These are phyloP conservation scores for Columbina picui DNA, from an alignment of 2,113 vertebrate genomes.

Conservation along the genomic window DNA sequence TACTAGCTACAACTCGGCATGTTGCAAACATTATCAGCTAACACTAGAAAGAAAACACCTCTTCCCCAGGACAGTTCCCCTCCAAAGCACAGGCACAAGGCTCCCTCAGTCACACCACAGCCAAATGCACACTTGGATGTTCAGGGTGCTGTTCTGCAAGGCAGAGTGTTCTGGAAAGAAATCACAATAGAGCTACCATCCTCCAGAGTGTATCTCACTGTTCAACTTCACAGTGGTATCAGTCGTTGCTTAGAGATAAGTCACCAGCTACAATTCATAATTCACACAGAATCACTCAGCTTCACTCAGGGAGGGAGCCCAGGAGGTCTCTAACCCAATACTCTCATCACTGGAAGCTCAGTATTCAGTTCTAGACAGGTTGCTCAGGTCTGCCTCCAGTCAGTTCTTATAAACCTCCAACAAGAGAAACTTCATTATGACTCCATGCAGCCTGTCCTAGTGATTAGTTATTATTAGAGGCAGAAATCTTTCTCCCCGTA, in stretches of 20 bases:
- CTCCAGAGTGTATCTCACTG: background rate
- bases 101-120: background rate
- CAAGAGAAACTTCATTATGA: background rate
- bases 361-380: background rate
- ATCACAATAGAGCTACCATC: background rate
- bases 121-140: background rate
- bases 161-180: background rate
- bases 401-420: background rate
- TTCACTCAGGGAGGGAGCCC: background rate
- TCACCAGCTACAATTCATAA: background rate
- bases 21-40: background rate
- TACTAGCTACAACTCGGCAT: background rate
- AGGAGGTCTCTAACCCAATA: background rate
- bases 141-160: background rate
- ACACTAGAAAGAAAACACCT: background rate
- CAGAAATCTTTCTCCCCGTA: background rate
- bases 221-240: background rate
- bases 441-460: background rate
- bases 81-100: background rate
- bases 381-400: background rate
- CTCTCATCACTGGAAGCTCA: background rate
- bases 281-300: background rate
- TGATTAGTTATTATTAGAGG: background rate
- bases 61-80: background rate
- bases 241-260: background rate